phyloP scores from a whole-genome alignment of 2,113 vertebrate species.

The Melanerpes formicivorus region DNA sequence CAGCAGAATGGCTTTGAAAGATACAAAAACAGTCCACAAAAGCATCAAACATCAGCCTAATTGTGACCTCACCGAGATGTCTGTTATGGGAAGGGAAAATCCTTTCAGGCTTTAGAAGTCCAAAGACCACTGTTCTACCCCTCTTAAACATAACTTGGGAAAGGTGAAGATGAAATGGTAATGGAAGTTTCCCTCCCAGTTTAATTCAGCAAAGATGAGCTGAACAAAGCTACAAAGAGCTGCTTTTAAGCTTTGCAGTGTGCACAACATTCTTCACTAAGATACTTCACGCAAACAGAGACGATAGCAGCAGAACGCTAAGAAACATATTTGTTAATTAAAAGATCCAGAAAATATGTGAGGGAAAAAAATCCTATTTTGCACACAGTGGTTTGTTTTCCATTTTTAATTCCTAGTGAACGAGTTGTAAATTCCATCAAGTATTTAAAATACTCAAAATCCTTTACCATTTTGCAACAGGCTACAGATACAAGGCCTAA shows the following conservation, averaged over 20 bases:
- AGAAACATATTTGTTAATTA: constrained; percentile 25
- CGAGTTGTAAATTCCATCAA: constrained; percentile 3
- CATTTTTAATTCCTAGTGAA: not conserved
- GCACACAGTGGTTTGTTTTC: not conserved
- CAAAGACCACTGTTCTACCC: not conserved
- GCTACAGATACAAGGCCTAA: not conserved
- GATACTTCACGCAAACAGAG: not conserved
- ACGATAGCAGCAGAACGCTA: not conserved
- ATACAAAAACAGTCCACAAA: not conserved
- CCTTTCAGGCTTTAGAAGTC: not conserved
- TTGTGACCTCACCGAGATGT: not conserved
- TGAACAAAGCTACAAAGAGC: not conserved
- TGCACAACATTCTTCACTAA: not conserved
- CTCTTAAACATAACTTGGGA: not conserved
- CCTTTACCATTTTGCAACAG: not conserved
- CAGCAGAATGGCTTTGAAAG: not conserved
- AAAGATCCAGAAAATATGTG: not conserved
- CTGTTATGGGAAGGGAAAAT: not conserved
- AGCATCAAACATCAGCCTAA: not conserved
- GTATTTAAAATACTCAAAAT: not conserved
- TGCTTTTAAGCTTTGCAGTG: not conserved
- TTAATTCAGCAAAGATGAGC: not conserved
- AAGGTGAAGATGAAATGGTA: not conserved
- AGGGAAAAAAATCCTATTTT: not conserved
- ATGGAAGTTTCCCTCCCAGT: not conserved